Evolutionary conservation across 2,113 vertebrate genomes (phyloP).

Genomic region (Tylochromis polylepis): DNA sequence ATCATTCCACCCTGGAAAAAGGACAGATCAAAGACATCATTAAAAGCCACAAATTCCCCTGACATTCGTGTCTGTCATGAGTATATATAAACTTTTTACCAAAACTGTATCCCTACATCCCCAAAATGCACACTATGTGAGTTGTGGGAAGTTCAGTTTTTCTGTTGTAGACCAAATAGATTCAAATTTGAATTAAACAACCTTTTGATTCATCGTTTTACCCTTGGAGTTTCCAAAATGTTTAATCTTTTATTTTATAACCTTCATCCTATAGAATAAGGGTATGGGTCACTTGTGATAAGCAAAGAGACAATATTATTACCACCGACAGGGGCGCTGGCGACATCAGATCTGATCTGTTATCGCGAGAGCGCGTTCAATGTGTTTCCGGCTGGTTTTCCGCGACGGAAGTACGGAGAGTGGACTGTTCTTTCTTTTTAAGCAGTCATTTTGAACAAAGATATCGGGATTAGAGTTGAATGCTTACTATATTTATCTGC

Average conservation of each 20-base stretch:
- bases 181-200: background rate
- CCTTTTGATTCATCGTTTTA: background rate
- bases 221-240: background rate
- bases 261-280: background rate
- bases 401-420: background rate
- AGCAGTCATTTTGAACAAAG: background rate
- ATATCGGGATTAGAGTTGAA: background rate
- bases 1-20: background rate
- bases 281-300: background rate
- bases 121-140: background rate
- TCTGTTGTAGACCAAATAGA: background rate
- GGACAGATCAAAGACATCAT: background rate
- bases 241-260: background rate
- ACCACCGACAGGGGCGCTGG: background rate
- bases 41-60: background rate
- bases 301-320: background rate
- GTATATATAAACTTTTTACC: background rate
- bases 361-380: background rate
- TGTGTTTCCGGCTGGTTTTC: constrained; percentile 6
- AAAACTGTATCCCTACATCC: background rate
- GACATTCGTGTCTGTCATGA: background rate
- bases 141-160: background rate
- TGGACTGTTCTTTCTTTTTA: background rate
- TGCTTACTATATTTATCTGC: background rate
- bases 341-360: background rate